Percentiles rank a stretch among this genome's conserved stretches.
Conservation (phyloP, 2,888 invertebrate species). For the Plagiodera versicolora region DNA sequence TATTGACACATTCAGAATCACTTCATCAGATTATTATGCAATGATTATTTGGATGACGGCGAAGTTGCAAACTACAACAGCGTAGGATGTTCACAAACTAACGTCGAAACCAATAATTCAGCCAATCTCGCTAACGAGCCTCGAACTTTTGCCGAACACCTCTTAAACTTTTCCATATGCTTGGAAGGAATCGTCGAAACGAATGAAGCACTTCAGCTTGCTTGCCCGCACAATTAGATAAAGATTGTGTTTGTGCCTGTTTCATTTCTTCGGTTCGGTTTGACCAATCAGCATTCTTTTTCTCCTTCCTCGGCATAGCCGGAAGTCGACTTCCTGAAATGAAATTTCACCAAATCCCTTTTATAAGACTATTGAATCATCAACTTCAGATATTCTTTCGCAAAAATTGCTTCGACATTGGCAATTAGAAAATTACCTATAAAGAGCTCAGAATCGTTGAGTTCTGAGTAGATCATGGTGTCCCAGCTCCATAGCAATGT, state of each 20-base stretch:
- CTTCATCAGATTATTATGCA: neutral
- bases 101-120: constrained; percentile 19
- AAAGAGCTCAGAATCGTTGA: no score
- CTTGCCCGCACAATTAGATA: neutral
- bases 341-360: no score
- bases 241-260: neutral
- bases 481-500: no score
- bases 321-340: neutral
- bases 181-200: constrained; percentile 17
- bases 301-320: neutral
- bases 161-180: constrained; percentile 21
- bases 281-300: neutral
- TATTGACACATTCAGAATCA: neutral
- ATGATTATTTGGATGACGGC: neutral
- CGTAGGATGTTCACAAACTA: constrained; percentile 18
- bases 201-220: neutral
- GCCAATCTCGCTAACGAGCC: constrained; percentile 22
- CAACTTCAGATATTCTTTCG: no score
- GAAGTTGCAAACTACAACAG: neutral
- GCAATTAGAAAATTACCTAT: no score
- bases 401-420: no score
- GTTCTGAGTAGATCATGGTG: no score
- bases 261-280: neutral
- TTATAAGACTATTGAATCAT: no score
- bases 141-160: constrained; percentile 18